These are phyloP conservation scores for Drosophila mayri DNA, from an alignment of 1,140 invertebrate species.

Conservation along the genomic window DNA sequence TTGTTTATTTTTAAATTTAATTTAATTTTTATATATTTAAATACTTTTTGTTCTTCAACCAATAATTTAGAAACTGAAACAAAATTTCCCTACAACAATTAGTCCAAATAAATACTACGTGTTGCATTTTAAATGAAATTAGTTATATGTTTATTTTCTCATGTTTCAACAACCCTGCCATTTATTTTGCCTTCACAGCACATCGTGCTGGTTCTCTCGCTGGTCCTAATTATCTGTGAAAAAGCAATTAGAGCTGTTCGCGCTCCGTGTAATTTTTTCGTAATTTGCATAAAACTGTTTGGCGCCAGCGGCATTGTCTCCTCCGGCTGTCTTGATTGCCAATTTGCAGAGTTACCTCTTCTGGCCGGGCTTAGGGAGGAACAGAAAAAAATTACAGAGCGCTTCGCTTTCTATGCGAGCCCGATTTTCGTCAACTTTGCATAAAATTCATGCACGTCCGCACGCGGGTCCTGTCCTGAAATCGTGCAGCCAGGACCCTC, in stretches of 20 bases:
- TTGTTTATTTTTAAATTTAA: neutral
- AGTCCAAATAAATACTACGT: neutral
- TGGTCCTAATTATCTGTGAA: slow-evolving; percentile 75
- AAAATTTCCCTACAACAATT: neutral
- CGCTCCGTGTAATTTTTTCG: slow-evolving; percentile 43
- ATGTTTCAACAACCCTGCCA: neutral
- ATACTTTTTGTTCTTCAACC: neutral
- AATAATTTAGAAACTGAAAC: neutral
- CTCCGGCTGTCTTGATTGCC: slow-evolving; percentile 65
- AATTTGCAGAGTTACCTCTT: slow-evolving; percentile 55
- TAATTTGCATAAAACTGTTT: slow-evolving; percentile 70
- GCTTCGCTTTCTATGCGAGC: slow-evolving; percentile 45
- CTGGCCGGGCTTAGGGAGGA: neutral
- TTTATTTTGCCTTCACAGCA: slow-evolving; percentile 10
- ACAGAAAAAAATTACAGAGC: slow-evolving; percentile 46
- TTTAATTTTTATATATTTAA: neutral
- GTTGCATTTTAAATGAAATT: slow-evolving; percentile 6
- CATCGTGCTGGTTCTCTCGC: slow-evolving; percentile 12
- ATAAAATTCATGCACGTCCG: slow-evolving; percentile 79
- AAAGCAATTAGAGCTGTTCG: slow-evolving; percentile 73
- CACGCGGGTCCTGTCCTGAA: slow-evolving; percentile 6
- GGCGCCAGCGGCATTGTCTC: slow-evolving; percentile 25
- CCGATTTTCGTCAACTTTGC: slow-evolving; percentile 78
- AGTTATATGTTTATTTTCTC: slow-evolving; percentile 11
- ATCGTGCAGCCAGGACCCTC: slow-evolving; percentile 22